phyloP scores from a whole-genome alignment of 2,113 vertebrate species.

The Perca flavescens region DNA sequence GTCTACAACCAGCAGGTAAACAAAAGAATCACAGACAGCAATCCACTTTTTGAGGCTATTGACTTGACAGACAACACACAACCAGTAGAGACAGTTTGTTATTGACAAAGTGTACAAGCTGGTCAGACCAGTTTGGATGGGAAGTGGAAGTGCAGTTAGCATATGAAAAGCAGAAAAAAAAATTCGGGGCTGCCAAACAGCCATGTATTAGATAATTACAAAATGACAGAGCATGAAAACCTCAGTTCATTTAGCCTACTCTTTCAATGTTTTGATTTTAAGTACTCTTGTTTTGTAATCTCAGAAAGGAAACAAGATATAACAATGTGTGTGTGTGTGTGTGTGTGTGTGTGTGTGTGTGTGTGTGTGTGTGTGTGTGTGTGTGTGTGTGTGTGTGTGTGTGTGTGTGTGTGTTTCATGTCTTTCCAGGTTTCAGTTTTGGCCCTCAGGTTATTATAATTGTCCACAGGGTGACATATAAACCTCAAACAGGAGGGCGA shows the following conservation, averaged over 20 bases:
- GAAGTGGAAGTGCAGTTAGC: background rate
- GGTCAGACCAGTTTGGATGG: slow-evolving; percentile 65
- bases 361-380: background rate
- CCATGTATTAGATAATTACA: background rate
- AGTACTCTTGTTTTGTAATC: background rate
- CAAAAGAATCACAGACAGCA: background rate
- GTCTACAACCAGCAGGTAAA: slow-evolving; percentile 4
- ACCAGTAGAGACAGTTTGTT: background rate
- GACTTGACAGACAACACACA: background rate
- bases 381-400: background rate
- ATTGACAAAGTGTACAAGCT: slow-evolving; percentile 36
- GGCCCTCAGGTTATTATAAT: slow-evolving; percentile 44
- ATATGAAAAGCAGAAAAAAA: slow-evolving; percentile 14
- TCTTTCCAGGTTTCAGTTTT: slow-evolving; percentile 47
- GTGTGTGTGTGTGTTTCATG: no score
- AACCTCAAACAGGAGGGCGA: slow-evolving; percentile 33
- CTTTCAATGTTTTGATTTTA: background rate
- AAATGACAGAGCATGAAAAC: background rate
- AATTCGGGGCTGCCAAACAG: background rate
- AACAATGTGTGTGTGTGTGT: no score
- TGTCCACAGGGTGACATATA: slow-evolving; percentile 34
- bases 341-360: no score
- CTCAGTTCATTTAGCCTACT: background rate
- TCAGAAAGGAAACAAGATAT: background rate
- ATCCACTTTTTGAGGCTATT: background rate